Percentiles rank a stretch among this genome's conserved stretches.
Conservation (phyloP, 2,113 vertebrate species). For the Corythornis cristatus region DNA sequence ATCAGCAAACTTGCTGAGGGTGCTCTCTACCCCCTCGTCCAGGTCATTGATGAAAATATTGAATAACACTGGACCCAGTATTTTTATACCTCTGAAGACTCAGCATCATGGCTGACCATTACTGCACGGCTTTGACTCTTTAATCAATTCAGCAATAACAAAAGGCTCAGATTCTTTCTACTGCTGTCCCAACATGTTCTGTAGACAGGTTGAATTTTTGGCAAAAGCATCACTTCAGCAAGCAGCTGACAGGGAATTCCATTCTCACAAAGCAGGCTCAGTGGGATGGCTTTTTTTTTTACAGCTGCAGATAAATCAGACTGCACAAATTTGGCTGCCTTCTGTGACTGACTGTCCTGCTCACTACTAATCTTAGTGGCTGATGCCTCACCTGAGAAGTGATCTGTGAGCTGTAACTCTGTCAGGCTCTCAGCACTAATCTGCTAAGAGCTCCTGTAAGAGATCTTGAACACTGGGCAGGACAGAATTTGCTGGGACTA, state of each 20-base stretch:
- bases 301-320: neutral
- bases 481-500: neutral
- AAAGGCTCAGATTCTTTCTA: neutral
- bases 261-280: neutral
- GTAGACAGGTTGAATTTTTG: neutral
- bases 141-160: neutral
- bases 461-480: neutral
- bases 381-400: neutral
- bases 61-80: no score
- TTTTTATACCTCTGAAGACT: neutral
- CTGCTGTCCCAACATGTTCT: neutral
- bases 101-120: neutral
- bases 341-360: neutral
- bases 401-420: neutral
- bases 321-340: neutral
- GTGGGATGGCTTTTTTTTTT: neutral
- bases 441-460: neutral
- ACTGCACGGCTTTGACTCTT: neutral
- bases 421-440: neutral
- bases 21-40: no score
- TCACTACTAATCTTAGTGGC: neutral
- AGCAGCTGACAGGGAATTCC: neutral
- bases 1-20: no score
- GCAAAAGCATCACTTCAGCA: neutral
- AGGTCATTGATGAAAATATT: no score